Conservation (phyloP, 1,140 invertebrate species). For the Aphaenogaster rudis region DNA sequence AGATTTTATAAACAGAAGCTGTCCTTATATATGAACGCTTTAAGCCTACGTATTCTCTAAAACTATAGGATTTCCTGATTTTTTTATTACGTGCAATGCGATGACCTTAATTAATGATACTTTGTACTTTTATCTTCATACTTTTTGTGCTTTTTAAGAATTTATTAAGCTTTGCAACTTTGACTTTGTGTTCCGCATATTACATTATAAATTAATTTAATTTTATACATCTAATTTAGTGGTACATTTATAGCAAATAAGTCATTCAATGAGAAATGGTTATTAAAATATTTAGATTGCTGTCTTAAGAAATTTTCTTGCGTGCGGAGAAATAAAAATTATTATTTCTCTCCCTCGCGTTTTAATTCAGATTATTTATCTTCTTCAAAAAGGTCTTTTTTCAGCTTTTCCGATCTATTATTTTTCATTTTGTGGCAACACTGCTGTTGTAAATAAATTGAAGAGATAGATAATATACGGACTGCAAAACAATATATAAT, state of each 20-base stretch:
- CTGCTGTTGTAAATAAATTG: conserved; percentile 11
- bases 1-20: conserved; percentile 1
- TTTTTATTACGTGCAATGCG: neutral
- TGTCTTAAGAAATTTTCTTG: neutral
- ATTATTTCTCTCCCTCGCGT: neutral
- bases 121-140: neutral
- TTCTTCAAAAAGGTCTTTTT: conserved; percentile 28
- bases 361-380: conserved; percentile 27
- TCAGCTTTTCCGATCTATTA: neutral
- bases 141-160: neutral
- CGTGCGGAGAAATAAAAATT: neutral
- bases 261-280: neutral
- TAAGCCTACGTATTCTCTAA: neutral
- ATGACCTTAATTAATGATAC: neutral
- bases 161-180: neutral
- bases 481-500: neutral
- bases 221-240: neutral
- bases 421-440: conserved; percentile 5
- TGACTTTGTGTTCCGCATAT: neutral
- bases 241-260: neutral
- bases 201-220: neutral
- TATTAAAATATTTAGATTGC: neutral
- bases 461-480: neutral
- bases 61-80: neutral
- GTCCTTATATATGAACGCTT: no score